Evolutionary conservation across 2,888 invertebrate species (phyloP).

Genomic region (Icerya purchasi): DNA sequence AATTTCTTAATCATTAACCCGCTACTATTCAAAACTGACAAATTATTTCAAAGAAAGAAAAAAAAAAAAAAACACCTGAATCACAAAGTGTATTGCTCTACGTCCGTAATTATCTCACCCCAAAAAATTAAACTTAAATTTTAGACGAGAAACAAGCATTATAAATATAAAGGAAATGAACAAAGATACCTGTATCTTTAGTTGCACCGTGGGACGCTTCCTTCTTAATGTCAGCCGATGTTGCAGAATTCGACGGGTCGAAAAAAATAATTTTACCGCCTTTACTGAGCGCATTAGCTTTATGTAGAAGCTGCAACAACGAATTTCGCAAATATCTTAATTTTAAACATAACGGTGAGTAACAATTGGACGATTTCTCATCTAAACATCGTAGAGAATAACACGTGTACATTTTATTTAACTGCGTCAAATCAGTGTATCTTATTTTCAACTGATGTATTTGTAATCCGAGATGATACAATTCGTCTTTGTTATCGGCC

Average conservation of each 20-base stretch:
- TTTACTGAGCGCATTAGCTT: conserved; percentile 16
- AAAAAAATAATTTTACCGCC: neutral
- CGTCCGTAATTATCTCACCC: too few species aligned
- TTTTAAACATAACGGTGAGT: conserved; percentile 59
- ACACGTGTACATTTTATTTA: conserved; percentile 50
- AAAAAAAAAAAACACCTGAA: too few species aligned
- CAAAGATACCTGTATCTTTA: neutral
- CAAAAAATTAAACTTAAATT: too few species aligned
- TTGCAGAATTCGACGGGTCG: neutral
- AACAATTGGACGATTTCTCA: conserved; percentile 38
- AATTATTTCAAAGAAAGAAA: too few species aligned
- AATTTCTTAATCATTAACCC: too few species aligned
- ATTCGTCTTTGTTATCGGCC: conserved; percentile 3
- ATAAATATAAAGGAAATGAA: too few species aligned
- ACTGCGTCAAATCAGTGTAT: conserved; percentile 42
- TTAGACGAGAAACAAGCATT: too few species aligned
- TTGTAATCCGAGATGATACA: conserved; percentile 4
- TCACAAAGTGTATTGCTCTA: too few species aligned
- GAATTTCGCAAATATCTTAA: conserved; percentile 48
- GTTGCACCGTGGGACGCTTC: neutral
- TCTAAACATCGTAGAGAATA: conserved; percentile 38
- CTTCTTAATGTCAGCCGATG: neutral
- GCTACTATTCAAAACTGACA: too few species aligned
- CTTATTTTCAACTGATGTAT: conserved; percentile 24
- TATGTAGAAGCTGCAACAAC: conserved; percentile 32